A percentile compares a stretch with the other conserved stretches of the same genome.
Conservation (phyloP, 2,113 vertebrate species). For the Pollimyrus isidori region DNA sequence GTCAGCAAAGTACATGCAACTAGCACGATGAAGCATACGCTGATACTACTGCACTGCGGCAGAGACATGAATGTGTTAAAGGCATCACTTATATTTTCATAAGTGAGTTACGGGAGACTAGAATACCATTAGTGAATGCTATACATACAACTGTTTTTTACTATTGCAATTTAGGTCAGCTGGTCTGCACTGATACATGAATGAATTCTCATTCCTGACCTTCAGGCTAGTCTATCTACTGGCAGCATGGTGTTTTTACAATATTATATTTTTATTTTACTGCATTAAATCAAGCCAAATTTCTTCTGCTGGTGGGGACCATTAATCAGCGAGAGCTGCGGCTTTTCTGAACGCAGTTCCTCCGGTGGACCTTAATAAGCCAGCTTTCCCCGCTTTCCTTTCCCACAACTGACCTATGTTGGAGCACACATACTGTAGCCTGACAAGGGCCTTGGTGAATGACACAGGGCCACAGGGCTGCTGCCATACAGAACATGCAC, state of each 20-base stretch:
- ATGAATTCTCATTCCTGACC: background rate
- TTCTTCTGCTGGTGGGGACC: background rate
- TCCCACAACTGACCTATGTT: background rate
- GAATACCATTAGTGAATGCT: background rate
- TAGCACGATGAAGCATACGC: background rate
- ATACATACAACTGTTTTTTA: background rate
- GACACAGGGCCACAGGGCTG: constrained; percentile 42
- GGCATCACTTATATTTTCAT: background rate
- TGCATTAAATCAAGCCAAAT: background rate
- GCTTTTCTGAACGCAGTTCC: background rate
- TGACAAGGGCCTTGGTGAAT: constrained; percentile 28
- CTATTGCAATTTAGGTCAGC: background rate
- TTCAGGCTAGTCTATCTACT: background rate
- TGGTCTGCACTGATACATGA: background rate
- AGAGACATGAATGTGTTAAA: background rate
- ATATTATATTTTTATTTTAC: background rate
- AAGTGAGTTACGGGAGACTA: background rate
- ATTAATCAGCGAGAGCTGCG: background rate
- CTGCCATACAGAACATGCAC: constrained; percentile 43
- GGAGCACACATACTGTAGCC: background rate
- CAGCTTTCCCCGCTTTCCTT: background rate
- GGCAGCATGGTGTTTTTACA: background rate
- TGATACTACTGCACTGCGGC: background rate
- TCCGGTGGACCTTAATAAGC: background rate
- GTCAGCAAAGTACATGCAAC: background rate